Conservation (phyloP, 2,797 vertebrate species). For the Myiotriccus ornatus region DNA sequence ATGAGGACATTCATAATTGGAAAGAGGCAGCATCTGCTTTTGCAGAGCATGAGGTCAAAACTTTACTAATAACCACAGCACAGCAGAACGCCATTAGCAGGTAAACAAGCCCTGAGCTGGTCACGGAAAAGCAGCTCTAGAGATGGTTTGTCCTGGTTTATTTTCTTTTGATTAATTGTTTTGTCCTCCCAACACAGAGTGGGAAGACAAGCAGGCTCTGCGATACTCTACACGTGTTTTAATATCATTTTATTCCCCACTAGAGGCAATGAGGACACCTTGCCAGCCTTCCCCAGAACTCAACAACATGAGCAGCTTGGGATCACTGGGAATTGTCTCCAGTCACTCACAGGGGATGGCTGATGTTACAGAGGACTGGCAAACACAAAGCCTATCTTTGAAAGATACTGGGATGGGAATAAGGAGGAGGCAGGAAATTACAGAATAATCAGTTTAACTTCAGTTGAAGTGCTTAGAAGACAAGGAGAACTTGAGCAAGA, state of each 20-base stretch:
- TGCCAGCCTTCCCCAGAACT: not conserved
- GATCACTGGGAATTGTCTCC: not conserved
- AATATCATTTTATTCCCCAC: not conserved
- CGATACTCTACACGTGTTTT: not conserved
- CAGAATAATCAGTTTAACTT: not conserved
- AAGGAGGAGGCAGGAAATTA: not conserved
- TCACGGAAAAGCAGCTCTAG: not conserved
- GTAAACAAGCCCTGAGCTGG: not conserved
- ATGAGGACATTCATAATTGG: not conserved
- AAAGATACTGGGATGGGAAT: not conserved
- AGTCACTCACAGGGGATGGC: not conserved
- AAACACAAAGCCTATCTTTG: not conserved
- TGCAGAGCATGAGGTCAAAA: conserved; percentile 23
- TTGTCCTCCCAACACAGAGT: not conserved
- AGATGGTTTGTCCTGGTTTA: not conserved
- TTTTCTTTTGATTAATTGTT: not conserved
- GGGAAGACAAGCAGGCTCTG: not conserved
- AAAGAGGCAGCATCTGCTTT: conserved; percentile 24
- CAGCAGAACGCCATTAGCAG: not conserved
- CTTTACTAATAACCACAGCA: conserved; percentile 23
- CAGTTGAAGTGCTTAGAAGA: not conserved
- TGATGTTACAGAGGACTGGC: not conserved
- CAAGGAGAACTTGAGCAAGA: not conserved
- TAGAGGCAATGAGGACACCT: accelerated
- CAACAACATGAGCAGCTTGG: not conserved